Percentiles rank a stretch among this genome's conserved stretches.
These are phyloP conservation scores for Tribolium madens DNA, from an alignment of 1,140 invertebrate genomes.

Conservation along the genomic window DNA sequence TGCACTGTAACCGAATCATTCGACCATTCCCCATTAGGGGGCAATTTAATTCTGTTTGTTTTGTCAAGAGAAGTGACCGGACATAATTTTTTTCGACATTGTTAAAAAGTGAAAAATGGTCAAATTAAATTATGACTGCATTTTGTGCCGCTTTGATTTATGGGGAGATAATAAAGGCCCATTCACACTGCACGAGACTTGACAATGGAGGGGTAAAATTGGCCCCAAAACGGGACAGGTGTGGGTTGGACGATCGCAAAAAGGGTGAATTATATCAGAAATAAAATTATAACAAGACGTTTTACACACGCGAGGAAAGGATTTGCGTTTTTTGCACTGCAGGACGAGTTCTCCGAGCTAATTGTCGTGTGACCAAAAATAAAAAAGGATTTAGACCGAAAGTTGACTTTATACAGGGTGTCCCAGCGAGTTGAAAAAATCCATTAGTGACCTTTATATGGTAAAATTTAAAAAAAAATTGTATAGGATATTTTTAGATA, in stretches of 20 bases:
- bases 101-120: not conserved
- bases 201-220: slow-evolving; percentile 1
- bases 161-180: slow-evolving; percentile 5
- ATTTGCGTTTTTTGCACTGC: not conserved
- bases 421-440: too few relatives aligned
- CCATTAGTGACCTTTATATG: too few relatives aligned
- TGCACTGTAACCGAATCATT: slow-evolving; percentile 1
- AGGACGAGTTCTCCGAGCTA: not conserved
- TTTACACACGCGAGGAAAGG: not conserved
- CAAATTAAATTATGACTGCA: slow-evolving; percentile 12
- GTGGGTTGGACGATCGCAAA: not conserved
- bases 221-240: slow-evolving; percentile 1
- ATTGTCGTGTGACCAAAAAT: too few relatives aligned
- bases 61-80: not conserved
- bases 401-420: too few relatives aligned
- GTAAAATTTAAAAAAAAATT: too few relatives aligned
- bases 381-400: too few relatives aligned
- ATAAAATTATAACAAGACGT: not conserved
- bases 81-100: not conserved
- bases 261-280: not conserved
- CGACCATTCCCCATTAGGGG: slow-evolving; percentile 1
- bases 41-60: slow-evolving; percentile 3
- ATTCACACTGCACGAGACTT: not conserved
- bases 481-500: too few relatives aligned
- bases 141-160: slow-evolving; percentile 8